A percentile compares a stretch with the other conserved stretches of the same genome.
phyloP scores from a whole-genome alignment of 92 coral and sea anemone genomes.

The Zoanthus sociatus region DNA sequence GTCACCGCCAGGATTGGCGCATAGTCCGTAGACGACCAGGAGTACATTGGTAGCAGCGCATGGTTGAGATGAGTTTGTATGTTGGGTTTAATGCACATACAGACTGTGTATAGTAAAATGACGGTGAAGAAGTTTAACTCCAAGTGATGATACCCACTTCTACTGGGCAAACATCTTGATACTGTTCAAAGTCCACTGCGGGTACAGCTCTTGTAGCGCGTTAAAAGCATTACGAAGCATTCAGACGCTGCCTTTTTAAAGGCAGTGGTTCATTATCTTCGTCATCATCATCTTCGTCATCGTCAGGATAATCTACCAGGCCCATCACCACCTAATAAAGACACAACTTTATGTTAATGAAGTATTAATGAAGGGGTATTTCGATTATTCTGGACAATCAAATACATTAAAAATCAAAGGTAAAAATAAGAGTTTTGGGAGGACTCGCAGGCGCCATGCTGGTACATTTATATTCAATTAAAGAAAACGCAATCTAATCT shows the following conservation, averaged over 20 bases:
- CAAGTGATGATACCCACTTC: background rate
- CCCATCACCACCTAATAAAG: constrained; percentile 62
- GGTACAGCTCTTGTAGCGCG: background rate
- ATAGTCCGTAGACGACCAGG: background rate
- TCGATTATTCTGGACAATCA: too few species aligned
- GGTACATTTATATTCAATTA: too few species aligned
- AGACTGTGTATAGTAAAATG: background rate
- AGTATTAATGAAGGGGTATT: too few species aligned
- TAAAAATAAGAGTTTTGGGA: too few species aligned
- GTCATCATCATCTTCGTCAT: constrained; percentile 93
- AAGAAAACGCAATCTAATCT: too few species aligned
- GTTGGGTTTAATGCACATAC: background rate
- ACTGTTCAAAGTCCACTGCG: background rate
- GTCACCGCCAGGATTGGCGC: background rate
- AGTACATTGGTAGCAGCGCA: background rate
- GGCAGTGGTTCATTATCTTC: constrained; percentile 91
- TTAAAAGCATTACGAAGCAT: constrained; percentile 73
- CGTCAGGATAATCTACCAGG: constrained; percentile 93
- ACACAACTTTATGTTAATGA: too few species aligned
- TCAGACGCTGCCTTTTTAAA: constrained; percentile 93
- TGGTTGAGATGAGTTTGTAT: background rate
- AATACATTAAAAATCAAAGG: too few species aligned
- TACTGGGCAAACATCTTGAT: background rate
- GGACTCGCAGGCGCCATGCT: too few species aligned
- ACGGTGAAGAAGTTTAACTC: background rate